Evolutionary conservation across 2,797 vertebrate genomes (phyloP).

Genomic region (Epinephelus awoara): DNA sequence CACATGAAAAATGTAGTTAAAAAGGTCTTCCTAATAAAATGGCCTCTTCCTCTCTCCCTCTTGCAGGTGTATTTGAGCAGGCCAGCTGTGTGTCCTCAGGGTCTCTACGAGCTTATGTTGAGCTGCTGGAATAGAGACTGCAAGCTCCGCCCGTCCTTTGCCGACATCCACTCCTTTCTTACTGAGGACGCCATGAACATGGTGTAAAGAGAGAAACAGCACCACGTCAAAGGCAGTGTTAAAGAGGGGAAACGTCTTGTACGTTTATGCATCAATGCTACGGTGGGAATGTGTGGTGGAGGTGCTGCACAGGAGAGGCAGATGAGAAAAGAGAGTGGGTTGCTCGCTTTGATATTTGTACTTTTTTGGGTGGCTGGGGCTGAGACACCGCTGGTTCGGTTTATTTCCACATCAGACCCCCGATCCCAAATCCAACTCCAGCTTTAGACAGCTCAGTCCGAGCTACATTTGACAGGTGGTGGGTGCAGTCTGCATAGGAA

Average conservation of each 20-base stretch:
- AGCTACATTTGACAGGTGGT: slow-evolving; percentile 75
- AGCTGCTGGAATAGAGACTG: slow-evolving; percentile 96
- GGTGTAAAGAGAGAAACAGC: slow-evolving; percentile 77
- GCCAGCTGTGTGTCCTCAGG: slow-evolving; percentile 91
- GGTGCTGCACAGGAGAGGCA: slow-evolving; percentile 50
- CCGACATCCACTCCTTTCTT: slow-evolving; percentile 91
- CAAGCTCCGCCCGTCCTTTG: slow-evolving; percentile 92
- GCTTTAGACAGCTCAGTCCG: slow-evolving; percentile 52
- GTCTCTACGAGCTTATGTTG: slow-evolving; percentile 94
- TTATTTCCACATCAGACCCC: slow-evolving; percentile 68
- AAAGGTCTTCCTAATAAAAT: neutral
- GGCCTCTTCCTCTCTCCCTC: neutral
- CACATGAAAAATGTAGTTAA: neutral
- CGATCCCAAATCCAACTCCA: slow-evolving; percentile 39
- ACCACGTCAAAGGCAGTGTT: neutral
- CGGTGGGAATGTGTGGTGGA: slow-evolving; percentile 57
- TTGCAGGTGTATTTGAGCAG: slow-evolving; percentile 90
- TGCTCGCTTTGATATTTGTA: slow-evolving; percentile 75
- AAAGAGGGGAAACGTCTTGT: neutral
- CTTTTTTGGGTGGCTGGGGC: slow-evolving; percentile 69
- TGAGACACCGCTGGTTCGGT: slow-evolving; percentile 87
- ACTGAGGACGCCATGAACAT: slow-evolving; percentile 92
- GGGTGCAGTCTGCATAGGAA: slow-evolving; percentile 78
- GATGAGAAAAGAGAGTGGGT: slow-evolving; percentile 57
- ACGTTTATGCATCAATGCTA: slow-evolving; percentile 19